Percentiles rank a stretch among this genome's conserved stretches.
Evolutionary conservation across 2,888 invertebrate genomes (phyloP).

Genomic region (Coecobrya sp.): DNA sequence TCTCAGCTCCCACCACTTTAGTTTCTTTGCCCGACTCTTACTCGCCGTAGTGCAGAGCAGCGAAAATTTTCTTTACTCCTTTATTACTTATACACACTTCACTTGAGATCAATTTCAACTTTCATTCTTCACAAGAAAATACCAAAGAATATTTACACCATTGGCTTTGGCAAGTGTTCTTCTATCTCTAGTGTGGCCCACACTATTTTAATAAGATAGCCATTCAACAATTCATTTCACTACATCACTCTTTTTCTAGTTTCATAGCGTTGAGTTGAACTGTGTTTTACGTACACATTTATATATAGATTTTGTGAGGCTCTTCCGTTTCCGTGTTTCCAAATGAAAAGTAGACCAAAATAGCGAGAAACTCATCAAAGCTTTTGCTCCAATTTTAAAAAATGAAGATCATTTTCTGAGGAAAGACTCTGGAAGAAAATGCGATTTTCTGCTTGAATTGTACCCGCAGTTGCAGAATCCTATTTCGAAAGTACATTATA

Average conservation of each 20-base stretch:
- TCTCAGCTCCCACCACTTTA: neutral
- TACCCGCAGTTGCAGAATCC: neutral
- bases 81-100: neutral
- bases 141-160: neutral
- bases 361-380: neutral
- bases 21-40: neutral
- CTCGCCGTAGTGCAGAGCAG: too few relatives aligned
- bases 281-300: neutral
- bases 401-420: neutral
- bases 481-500: neutral
- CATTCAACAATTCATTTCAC: slow-evolving; percentile 11
- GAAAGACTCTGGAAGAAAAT: slow-evolving; percentile 5
- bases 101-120: slow-evolving; percentile 32
- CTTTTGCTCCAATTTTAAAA: neutral
- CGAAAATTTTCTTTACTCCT: slow-evolving; percentile 1
- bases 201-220: neutral
- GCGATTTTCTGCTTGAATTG: slow-evolving; percentile 6
- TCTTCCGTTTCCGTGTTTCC: neutral
- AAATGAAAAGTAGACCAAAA: neutral
- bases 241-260: neutral
- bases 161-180: neutral
- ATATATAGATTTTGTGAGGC: neutral
- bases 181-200: neutral
- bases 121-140: slow-evolving; percentile 11
- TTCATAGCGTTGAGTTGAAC: neutral